Evolutionary conservation across 2,888 invertebrate genomes (phyloP).

Genomic region (Drosophila prolongata): DNA sequence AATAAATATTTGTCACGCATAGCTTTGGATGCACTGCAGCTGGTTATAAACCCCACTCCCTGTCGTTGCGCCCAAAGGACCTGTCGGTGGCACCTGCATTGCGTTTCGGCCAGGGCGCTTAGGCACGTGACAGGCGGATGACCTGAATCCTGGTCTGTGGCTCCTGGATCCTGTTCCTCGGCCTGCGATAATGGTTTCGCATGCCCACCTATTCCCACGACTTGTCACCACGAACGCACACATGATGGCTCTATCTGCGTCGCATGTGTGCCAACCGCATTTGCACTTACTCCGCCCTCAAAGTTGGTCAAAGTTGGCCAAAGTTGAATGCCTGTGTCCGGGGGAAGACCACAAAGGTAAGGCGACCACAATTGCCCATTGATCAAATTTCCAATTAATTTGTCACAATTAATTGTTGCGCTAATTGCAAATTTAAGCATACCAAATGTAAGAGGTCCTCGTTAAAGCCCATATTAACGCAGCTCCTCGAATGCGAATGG

Average conservation of each 20-base stretch:
- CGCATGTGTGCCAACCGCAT: slow-evolving; percentile 39
- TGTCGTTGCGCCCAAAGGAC: background rate
- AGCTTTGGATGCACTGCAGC: slow-evolving; percentile 66
- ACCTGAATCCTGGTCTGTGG: slow-evolving; percentile 12
- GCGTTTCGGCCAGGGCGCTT: slow-evolving; percentile 42
- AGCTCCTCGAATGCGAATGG: background rate
- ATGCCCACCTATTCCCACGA: slow-evolving; percentile 57
- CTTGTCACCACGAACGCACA: slow-evolving; percentile 42
- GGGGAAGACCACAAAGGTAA: slow-evolving; percentile 52
- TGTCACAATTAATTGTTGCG: slow-evolving; percentile 77
- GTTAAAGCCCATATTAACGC: slow-evolving; percentile 2
- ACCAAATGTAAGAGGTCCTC: background rate
- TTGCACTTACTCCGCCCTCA: slow-evolving; percentile 31
- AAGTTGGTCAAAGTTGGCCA: slow-evolving; percentile 47
- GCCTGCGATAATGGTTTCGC: slow-evolving; percentile 5
- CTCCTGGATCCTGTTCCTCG: slow-evolving; percentile 22
- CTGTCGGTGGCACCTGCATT: slow-evolving; percentile 39
- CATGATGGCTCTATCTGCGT: background rate
- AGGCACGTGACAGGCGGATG: slow-evolving; percentile 63
- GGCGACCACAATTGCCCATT: slow-evolving; percentile 60
- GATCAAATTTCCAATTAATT: slow-evolving; percentile 80
- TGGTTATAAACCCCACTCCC: slow-evolving; percentile 10
- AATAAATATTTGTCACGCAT: slow-evolving; percentile 71
- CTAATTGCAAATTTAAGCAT: slow-evolving; percentile 55
- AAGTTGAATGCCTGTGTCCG: slow-evolving; percentile 64